Evolutionary conservation across 2,113 vertebrate genomes (phyloP), one percentile per base, ranked within the genome.

Genomic region (Rhombomys opimus): DNA sequence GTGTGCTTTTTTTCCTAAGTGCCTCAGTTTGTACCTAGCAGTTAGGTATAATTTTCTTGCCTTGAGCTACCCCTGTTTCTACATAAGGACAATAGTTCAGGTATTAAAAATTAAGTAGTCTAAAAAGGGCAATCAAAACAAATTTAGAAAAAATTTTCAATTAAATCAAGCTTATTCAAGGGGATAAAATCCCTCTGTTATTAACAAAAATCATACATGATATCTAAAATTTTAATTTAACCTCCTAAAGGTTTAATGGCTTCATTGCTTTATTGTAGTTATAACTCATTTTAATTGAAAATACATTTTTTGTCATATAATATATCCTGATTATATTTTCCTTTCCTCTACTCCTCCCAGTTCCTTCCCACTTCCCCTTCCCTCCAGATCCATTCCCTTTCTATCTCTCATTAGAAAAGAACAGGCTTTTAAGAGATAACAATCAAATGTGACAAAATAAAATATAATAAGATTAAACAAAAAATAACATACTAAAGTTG

Each of bases 221-320:
- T 78, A 46, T 92, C 35, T 6, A 89, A 95, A 81, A n/a, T 84
- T 41, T 94, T 30, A 89, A 61, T 93, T 94, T 41, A 90, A 88
- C 32, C 32, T 41, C 35, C 50, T 93, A 75, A 57, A 82, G 18
- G 3, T 93, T 89, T 84, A 89, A 70, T 91, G 52, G 77, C 46
- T 41, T 68, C 46, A 65, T 57, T 87, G 18, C 85, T 91, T 94
- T 70, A 80, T 32, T 59, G 11, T 35, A 87, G 6, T 20, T 67
- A 18, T 76, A 95, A 35, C 14, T 82, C 5, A 82, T 59, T 61
- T 82, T 27, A 87, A 59, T 59, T 59, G 54, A 82, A 82, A 59
- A n/a, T 59, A 59, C 20, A 72, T 72, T 59, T 82, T 59, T 59
- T 13, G 10, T n/a, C 32, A n/a, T 81, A 59, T 2, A 59, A 23